These are phyloP conservation scores for Hipposideros armiger DNA, from an alignment of 2,113 vertebrate genomes.

Conservation along the genomic window DNA sequence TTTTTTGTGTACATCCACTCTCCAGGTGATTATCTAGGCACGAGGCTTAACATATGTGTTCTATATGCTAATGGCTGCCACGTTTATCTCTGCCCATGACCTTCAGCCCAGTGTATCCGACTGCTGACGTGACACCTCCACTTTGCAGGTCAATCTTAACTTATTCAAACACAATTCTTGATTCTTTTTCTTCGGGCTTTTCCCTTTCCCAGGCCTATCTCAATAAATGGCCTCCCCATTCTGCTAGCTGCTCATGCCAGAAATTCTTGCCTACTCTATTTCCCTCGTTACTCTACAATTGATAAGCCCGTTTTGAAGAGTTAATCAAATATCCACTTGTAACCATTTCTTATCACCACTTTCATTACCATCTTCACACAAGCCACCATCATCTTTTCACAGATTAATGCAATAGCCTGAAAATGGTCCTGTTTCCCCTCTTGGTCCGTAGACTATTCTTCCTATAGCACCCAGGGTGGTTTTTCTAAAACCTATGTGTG, in stretches of 20 bases:
- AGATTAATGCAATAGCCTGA: neutral
- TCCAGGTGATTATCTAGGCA: neutral
- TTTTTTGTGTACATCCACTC: neutral
- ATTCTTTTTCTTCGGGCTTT: neutral
- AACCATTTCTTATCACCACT: neutral
- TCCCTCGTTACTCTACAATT: neutral
- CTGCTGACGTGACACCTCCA: neutral
- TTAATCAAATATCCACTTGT: neutral
- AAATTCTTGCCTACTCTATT: neutral
- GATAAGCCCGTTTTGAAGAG: neutral
- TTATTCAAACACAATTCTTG: neutral
- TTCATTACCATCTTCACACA: neutral
- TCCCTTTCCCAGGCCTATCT: neutral
- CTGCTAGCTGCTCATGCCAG: neutral
- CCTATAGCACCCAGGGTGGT: neutral
- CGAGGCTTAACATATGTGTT: neutral
- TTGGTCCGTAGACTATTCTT: neutral
- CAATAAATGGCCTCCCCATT: neutral
- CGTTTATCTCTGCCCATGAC: neutral
- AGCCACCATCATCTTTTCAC: neutral
- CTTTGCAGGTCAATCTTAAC: neutral
- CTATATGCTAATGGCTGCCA: neutral
- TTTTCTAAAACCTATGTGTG: neutral
- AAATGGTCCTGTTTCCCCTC: neutral
- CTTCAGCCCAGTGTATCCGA: neutral